Evolutionary conservation across 2,888 invertebrate species (phyloP).

Genomic region (Sesia apiformis): DNA sequence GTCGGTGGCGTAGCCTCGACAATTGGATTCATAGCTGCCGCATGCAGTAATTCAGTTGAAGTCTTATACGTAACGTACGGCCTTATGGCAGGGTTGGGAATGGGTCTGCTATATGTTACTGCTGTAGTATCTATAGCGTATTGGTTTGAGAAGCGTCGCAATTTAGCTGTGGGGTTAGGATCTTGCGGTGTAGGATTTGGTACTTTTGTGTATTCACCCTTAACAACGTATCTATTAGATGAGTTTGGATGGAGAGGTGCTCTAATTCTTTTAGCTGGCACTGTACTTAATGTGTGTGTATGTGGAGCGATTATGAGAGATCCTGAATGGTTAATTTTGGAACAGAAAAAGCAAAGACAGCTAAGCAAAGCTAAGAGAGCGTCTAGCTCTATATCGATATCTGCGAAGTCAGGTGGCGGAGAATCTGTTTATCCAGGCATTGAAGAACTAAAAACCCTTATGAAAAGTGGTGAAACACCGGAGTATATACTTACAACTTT

Average conservation of each 20-base stretch:
- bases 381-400: slow-evolving; percentile 70
- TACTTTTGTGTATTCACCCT: slow-evolving; percentile 89
- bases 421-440: slow-evolving; percentile 77
- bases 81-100: slow-evolving; percentile 86
- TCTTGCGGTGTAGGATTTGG: slow-evolving; percentile 93
- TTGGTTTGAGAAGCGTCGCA: slow-evolving; percentile 92
- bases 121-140: slow-evolving; percentile 94
- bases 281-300: slow-evolving; percentile 89
- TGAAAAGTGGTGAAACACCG: slow-evolving; percentile 81
- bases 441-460: slow-evolving; percentile 78
- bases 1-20: slow-evolving; percentile 82
- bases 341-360: slow-evolving; percentile 75
- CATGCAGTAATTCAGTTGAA: slow-evolving; percentile 81
- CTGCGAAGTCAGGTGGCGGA: slow-evolving; percentile 64
- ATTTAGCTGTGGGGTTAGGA: slow-evolving; percentile 89
- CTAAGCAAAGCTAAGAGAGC: slow-evolving; percentile 68
- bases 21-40: slow-evolving; percentile 84
- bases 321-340: slow-evolving; percentile 85
- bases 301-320: slow-evolving; percentile 92
- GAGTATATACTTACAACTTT: slow-evolving; percentile 78
- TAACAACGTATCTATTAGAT: slow-evolving; percentile 83
- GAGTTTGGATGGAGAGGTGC: slow-evolving; percentile 89
- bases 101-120: slow-evolving; percentile 90
- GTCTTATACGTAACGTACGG: slow-evolving; percentile 89
- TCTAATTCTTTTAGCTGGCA: slow-evolving; percentile 84